Percentiles rank a stretch among this genome's conserved stretches.
phyloP scores from a whole-genome alignment of 2,888 invertebrate genomes.

The Diplazon laetatorius region DNA sequence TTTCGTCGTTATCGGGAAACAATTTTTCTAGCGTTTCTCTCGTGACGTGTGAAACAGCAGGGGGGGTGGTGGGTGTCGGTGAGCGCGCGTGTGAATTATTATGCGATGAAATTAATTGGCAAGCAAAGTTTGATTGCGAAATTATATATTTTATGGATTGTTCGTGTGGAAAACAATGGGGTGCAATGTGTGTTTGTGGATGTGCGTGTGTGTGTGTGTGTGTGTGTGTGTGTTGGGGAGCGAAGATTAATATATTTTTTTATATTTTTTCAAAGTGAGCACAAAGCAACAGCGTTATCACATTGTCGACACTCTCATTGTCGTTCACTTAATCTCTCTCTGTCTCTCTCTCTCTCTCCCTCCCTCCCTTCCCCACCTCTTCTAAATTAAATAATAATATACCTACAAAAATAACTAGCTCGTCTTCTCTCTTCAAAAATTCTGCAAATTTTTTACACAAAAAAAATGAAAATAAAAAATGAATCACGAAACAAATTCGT shows the following conservation, averaged over 20 bases:
- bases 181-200: slow-evolving; percentile 58
- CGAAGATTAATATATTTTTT: slow-evolving; percentile 15
- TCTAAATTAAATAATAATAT: too few species aligned
- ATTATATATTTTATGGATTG: slow-evolving; percentile 16
- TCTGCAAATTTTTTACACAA: too few species aligned
- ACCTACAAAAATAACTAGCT: background rate
- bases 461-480: too few species aligned
- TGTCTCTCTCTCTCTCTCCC: too few species aligned
- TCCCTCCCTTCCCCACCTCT: too few species aligned
- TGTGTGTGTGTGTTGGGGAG: too few species aligned
- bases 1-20: background rate
- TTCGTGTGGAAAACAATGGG: slow-evolving; percentile 34
- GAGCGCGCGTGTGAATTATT: slow-evolving; percentile 47
- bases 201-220: too few species aligned
- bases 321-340: too few species aligned
- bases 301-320: slow-evolving; percentile 7
- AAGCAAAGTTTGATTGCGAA: slow-evolving; percentile 46
- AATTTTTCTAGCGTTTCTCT: slow-evolving; percentile 6
- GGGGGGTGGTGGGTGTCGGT: too few species aligned
- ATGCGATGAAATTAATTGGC: slow-evolving; percentile 40
- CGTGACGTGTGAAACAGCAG: slow-evolving; percentile 13
- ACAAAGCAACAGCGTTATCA: slow-evolving; percentile 53
- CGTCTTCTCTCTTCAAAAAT: background rate
- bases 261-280: slow-evolving; percentile 53
- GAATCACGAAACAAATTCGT: too few species aligned